Percentiles rank a stretch among this genome's conserved stretches.
phyloP scores from a whole-genome alignment of 2,797 vertebrate species.

The Brachymystax lenok region DNA sequence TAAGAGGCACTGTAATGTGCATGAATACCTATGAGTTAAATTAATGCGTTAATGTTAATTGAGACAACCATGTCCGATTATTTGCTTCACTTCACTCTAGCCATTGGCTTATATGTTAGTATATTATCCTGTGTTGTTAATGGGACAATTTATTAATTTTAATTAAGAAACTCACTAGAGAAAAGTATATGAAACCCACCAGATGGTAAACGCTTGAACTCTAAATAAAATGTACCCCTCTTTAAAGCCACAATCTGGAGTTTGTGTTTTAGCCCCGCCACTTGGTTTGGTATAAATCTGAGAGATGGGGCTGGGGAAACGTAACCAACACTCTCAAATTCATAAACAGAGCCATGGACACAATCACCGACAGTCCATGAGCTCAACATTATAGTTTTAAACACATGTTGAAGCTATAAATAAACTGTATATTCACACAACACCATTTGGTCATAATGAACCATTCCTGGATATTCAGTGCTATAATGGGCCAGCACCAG shows the following conservation, averaged over 20 bases:
- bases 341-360: background rate
- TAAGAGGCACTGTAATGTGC: constrained; percentile 34
- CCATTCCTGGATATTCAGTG: constrained; percentile 36
- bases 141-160: constrained; percentile 17
- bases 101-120: constrained; percentile 32
- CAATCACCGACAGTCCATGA: background rate
- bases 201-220: constrained; percentile 22
- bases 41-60: constrained; percentile 36
- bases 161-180: constrained; percentile 32
- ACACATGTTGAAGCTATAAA: no score
- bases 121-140: constrained; percentile 34
- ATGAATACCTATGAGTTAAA: background rate
- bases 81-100: constrained; percentile 43
- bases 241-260: constrained; percentile 6
- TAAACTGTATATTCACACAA: background rate
- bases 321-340: background rate
- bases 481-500: constrained; percentile 31
- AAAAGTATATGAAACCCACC: constrained; percentile 6
- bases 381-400: no score
- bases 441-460: background rate
- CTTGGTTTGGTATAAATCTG: background rate
- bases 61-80: constrained; percentile 42
- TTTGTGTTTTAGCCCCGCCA: background rate
- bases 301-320: background rate
- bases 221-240: background rate